These are phyloP conservation scores for Sebastiscus albofasciatus DNA, from an alignment of 2,797 vertebrate species.

Conservation along the genomic window DNA sequence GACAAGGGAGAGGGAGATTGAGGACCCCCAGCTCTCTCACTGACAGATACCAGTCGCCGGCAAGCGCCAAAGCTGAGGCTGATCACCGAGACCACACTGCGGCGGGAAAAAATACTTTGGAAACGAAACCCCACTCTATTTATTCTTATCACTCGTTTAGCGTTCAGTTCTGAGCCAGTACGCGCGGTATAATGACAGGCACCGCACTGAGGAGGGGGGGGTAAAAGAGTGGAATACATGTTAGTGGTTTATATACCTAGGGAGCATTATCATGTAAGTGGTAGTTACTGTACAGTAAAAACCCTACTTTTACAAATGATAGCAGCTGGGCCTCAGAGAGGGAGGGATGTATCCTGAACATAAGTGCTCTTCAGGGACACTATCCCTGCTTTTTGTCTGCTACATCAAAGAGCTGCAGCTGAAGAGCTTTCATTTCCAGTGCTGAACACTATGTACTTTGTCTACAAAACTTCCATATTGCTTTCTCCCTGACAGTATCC, in stretches of 20 bases:
- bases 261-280: constrained; percentile 66
- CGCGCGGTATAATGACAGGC: constrained; percentile 28
- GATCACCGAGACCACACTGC: constrained; percentile 44
- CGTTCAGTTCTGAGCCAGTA: constrained; percentile 19
- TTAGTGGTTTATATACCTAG: constrained; percentile 31
- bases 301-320: constrained; percentile 60
- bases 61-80: constrained; percentile 27
- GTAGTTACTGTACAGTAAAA: constrained; percentile 58
- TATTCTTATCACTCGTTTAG: constrained; percentile 28
- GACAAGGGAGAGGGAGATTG: constrained; percentile 49
- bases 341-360: constrained; percentile 43
- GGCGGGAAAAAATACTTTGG: neutral
- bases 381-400: constrained; percentile 60
- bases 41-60: constrained; percentile 71
- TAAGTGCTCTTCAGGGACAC: constrained; percentile 71
- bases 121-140: constrained; percentile 26
- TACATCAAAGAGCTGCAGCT: constrained; percentile 63
- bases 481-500: constrained; percentile 25
- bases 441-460: constrained; percentile 45
- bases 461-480: constrained; percentile 35
- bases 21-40: constrained; percentile 53
- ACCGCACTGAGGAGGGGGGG: neutral
- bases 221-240: constrained; percentile 5
- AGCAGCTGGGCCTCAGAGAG: constrained; percentile 36
- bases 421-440: constrained; percentile 62